Evolutionary conservation across 2,888 invertebrate genomes (phyloP).

Genomic region (Lepidocyrtinus sp.): DNA sequence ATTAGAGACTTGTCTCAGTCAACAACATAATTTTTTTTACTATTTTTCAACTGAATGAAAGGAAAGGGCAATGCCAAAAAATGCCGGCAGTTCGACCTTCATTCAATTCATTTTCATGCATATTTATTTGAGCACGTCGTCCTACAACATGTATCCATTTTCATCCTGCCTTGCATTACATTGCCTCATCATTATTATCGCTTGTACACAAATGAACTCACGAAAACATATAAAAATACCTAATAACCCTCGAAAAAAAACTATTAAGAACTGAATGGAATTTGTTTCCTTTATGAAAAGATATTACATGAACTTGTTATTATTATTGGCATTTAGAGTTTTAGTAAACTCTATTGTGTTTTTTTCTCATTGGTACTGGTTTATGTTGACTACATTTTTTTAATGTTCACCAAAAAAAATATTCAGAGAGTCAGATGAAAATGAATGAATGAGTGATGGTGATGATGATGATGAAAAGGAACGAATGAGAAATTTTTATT

Average conservation of each 20-base stretch:
- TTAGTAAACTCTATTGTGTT: conserved; percentile 10
- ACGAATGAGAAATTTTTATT: conserved; percentile 9
- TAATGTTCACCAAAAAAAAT: conserved; percentile 22
- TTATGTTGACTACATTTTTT: background rate
- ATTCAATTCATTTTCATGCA: conserved; percentile 42
- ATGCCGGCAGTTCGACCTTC: conserved; percentile 56
- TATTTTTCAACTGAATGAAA: conserved; percentile 5
- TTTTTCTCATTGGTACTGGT: background rate
- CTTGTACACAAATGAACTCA: conserved; percentile 25
- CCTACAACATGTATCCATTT: conserved; percentile 16
- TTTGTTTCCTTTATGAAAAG: conserved; percentile 24
- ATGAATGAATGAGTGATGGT: background rate
- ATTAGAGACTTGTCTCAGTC: conserved; percentile 17
- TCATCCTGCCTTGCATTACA: background rate
- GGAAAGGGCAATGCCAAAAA: conserved; percentile 34
- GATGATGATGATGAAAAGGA: conserved; percentile 25
- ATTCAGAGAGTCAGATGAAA: conserved; percentile 10
- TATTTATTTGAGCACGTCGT: conserved; percentile 28
- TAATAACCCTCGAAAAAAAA: conserved; percentile 9
- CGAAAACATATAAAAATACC: conserved; percentile 7
- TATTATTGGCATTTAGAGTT: conserved; percentile 19
- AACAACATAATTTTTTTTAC: conserved; percentile 23
- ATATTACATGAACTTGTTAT: conserved; percentile 4
- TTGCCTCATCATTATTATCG: conserved; percentile 26
- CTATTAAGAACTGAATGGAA: conserved; percentile 21